Conservation (phyloP, 2,888 invertebrate species). For the Achlya flavicornis region DNA sequence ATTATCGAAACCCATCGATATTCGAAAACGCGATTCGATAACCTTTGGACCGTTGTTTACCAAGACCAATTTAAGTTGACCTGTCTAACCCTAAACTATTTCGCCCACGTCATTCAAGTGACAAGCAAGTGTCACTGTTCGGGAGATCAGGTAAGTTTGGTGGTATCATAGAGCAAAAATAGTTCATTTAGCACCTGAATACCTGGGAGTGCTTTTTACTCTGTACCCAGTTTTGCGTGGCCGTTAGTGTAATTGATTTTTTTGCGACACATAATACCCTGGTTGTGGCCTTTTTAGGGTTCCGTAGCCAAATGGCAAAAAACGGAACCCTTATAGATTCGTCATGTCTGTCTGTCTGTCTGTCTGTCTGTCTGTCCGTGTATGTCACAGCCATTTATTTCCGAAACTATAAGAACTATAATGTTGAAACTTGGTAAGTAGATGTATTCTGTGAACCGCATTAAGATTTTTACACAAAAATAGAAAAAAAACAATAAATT, state of each 20-base stretch:
- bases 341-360: too few relatives aligned
- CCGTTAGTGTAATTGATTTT: constrained; percentile 44
- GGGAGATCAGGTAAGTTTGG: constrained; percentile 31
- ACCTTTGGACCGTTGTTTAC: constrained; percentile 45
- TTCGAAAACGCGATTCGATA: constrained; percentile 30
- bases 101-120: constrained; percentile 17
- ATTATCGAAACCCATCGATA: constrained; percentile 40
- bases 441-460: too few relatives aligned
- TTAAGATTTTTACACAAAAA: too few relatives aligned
- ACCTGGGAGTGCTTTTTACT: constrained; percentile 40
- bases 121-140: constrained; percentile 16
- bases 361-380: too few relatives aligned
- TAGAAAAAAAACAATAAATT: too few relatives aligned
- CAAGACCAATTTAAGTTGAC: constrained; percentile 30
- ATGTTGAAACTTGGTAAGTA: too few relatives aligned
- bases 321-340: too few relatives aligned
- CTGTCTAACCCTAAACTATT: constrained; percentile 25
- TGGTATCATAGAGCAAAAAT: constrained; percentile 41
- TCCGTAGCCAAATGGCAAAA: too few relatives aligned
- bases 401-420: too few relatives aligned
- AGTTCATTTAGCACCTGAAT: constrained; percentile 49
- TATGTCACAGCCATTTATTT: too few relatives aligned
- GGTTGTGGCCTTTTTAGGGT: constrained; percentile 1
- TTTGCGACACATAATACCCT: constrained; percentile 17
- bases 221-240: constrained; percentile 41